Evolutionary conservation across 2,888 invertebrate species (phyloP).

Genomic region (Tachina lurida): DNA sequence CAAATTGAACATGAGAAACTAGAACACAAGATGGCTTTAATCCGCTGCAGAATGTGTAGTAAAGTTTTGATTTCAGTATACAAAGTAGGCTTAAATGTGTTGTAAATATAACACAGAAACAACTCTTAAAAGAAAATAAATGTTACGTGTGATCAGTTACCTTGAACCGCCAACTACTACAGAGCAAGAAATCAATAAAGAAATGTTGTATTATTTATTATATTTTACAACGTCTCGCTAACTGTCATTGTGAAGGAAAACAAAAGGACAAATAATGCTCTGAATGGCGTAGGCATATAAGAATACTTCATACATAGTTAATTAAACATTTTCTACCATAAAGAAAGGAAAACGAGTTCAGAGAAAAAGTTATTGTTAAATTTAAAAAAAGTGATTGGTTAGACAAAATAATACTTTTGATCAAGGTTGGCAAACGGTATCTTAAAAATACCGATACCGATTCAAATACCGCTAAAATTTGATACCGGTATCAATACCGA

Average conservation of each 20-base stretch:
- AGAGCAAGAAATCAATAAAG: constrained; percentile 22
- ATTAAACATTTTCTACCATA: not conserved
- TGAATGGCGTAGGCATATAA: not conserved
- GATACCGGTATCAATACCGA: too few relatives aligned
- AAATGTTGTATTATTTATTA: constrained; percentile 9
- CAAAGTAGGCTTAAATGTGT: constrained; percentile 31
- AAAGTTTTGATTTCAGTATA: constrained; percentile 58
- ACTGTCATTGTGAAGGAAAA: not conserved
- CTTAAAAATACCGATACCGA: too few relatives aligned
- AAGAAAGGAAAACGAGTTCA: too few relatives aligned
- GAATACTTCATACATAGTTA: not conserved
- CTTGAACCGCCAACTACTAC: constrained; percentile 36
- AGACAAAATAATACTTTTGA: too few relatives aligned
- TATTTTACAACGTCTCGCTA: not conserved
- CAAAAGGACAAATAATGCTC: not conserved
- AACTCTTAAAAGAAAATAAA: not conserved
- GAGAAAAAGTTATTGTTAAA: too few relatives aligned
- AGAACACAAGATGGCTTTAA: constrained; percentile 57
- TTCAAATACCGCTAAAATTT: too few relatives aligned
- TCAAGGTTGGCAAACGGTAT: too few relatives aligned
- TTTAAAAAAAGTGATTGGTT: too few relatives aligned
- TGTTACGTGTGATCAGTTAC: constrained; percentile 13
- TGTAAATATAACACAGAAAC: constrained; percentile 8
- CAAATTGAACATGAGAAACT: constrained; percentile 56
- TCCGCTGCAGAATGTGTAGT: constrained; percentile 43